Base-by-base conservation (phyloP, 1,140 invertebrate genomes). In the Callitettix versicolor region DNA sequence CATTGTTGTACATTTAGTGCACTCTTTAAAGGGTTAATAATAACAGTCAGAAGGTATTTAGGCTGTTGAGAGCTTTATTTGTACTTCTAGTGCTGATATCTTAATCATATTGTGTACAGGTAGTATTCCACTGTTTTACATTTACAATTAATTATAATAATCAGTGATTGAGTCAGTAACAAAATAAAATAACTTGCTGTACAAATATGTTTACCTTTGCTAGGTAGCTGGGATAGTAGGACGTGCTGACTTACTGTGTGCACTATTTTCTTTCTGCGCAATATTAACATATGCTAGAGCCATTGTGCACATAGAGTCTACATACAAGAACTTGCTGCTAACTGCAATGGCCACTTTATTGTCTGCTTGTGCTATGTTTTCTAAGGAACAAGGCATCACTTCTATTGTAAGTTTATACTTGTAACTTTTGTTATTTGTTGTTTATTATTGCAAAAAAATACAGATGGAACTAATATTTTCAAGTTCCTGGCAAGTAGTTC, bases 301-400 rank as follows among this genome's bases (percentile, higher is more conserved):
- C 14, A 18, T 43, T 15, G 34, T 38, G 15, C n/a, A 9, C 3
- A n/a, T 48, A 1, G n/a, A n/a, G 18, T 34, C 18, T 50, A 24
- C 34, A 15, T 15, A 49, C n/a, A 33, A 11, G 3, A 60, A 48
- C 11, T 26, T 63, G 30, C 67, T 67, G 61, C 66, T 70, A 58
- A 51, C 68, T 57, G n/a, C 67, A 15, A 59, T 70, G 41, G 63
- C 76, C 44, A 49, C 79, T 18, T 50, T 79, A 15, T 73, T 81
- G 12, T 75, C 78, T 38, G 69, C 76, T 15, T 50, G 79, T 17
- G 83, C 87, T 41, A 87, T 94, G 76, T 69, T 97, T 24, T 92
- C 84, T 67, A 98, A 97, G 73, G 94, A 98, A 73, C 91, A 88
- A 70, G 93, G 92, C 9, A 83, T 97, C 36, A 94, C 89, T 51